These are phyloP conservation scores for Echeneis naucrates DNA, from an alignment of 2,797 vertebrate species.

Conservation along the genomic window DNA sequence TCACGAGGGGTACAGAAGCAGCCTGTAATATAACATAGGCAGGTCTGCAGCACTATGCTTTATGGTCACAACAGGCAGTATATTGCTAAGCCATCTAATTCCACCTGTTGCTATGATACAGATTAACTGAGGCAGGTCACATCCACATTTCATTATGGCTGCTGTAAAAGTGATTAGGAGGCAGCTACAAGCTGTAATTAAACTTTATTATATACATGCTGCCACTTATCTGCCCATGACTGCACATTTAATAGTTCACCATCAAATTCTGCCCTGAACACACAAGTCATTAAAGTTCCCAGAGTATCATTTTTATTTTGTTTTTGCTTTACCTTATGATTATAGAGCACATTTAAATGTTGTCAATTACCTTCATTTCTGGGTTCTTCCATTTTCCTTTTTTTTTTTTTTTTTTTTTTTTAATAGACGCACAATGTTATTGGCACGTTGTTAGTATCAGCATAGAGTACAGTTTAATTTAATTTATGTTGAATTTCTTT, in stretches of 20 bases:
- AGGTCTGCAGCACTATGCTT: neutral
- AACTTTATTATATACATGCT: neutral
- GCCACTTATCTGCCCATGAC: neutral
- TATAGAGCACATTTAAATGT: neutral
- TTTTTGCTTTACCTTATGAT: neutral
- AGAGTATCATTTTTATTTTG: neutral
- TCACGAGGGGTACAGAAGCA: neutral
- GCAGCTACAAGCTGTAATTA: neutral
- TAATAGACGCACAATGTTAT: too few species aligned
- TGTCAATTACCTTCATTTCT: neutral
- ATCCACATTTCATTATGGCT: neutral
- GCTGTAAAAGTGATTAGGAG: neutral
- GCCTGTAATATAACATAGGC: neutral
- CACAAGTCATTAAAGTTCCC: neutral
- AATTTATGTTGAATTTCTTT: too few species aligned
- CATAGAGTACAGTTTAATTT: too few species aligned
- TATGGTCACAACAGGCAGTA: neutral
- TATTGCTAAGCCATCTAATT: neutral
- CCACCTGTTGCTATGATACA: neutral
- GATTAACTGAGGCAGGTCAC: conserved; percentile 4
- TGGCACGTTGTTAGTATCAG: too few species aligned
- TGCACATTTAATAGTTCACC: neutral
- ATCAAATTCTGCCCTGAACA: neutral
- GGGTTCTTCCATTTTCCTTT: neutral
- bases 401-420: conserved; percentile 12